phyloP scores from a whole-genome alignment of 1,140 invertebrate species.

The Platyscapa corneri region DNA sequence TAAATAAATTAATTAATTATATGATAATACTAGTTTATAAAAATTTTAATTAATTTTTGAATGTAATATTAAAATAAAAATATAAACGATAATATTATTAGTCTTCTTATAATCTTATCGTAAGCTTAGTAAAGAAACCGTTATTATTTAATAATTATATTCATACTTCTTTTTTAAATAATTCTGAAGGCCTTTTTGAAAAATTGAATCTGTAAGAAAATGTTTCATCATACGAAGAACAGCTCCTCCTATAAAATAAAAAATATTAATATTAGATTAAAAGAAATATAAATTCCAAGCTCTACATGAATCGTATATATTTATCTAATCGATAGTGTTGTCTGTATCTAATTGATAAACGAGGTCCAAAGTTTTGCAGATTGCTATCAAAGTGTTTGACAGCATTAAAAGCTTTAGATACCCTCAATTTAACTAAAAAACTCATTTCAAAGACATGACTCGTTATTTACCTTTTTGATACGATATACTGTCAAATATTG shows the following conservation, averaged over 20 bases:
- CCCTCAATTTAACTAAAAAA: constrained; percentile 17
- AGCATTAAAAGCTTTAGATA: constrained; percentile 37
- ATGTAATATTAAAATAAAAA: no score
- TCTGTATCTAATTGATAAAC: constrained; percentile 12
- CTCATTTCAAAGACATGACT: constrained; percentile 8
- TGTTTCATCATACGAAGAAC: constrained; percentile 77
- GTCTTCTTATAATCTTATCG: no score
- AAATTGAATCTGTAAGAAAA: constrained; percentile 71
- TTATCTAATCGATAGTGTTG: constrained; percentile 44
- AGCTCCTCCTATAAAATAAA: constrained; percentile 71
- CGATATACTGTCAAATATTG: constrained; percentile 87
- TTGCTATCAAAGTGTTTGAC: constrained; percentile 17
- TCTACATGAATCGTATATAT: not conserved
- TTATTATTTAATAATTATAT: no score
- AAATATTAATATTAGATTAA: not conserved
- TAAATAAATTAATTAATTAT: no score
- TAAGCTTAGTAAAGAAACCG: no score
- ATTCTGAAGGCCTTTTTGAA: constrained; percentile 66
- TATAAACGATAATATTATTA: no score
- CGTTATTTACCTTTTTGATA: constrained; percentile 79
- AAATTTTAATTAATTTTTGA: no score
- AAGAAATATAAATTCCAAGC: not conserved
- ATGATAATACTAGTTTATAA: no score
- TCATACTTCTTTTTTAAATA: constrained; percentile 72
- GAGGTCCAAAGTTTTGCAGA: constrained; percentile 23